Evolutionary conservation across 2,113 vertebrate genomes (phyloP), one percentile per base, ranked within the genome.

Genomic region (Nipponia nippon): DNA sequence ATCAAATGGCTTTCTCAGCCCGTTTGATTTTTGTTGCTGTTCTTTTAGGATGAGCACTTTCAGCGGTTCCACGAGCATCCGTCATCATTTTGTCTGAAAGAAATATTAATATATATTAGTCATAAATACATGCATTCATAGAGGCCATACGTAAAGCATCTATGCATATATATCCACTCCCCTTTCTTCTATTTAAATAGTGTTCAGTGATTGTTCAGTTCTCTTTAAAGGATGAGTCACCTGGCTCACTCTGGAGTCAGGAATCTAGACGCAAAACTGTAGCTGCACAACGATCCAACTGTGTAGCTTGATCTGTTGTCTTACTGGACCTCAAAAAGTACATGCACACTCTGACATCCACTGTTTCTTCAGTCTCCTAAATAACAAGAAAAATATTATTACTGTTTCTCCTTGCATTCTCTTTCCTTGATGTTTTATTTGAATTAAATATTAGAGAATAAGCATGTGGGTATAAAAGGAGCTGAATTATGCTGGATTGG

Each of bases 141-240:
- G 15, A 61, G 75, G 62, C 46, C 58, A 52, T 47, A 76, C 0
- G 0, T 92, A 67, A 95, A 89, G 23, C 61, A 82, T 84, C 56
- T 59, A 11, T 65, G 47, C 27, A 30, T 49, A 6, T 12, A 26
- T n/a, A 47, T 40, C 18, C 56, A 63, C 42, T 92, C 77, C 58
- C 8, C 32, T 85, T 93, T 63, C 56, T 94, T 83, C 42, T 83
- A 4, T 84, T 95, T 89, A 47, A 75, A 70, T 72, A 65, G 29
- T 6, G 13, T 72, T 88, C 46, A 70, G 55, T 66, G 50, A 72
- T 80, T 95, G 78, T 73, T 96, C 92, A 75, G 50, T 94, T 94
- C 62, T 77, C 63, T 58, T 75, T 72, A 81, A 83, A 88, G 75
- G 72, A 70, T 94, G 90, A 95, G 67, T 94, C 96, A 97, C 79